Percentiles rank a stretch among this genome's conserved stretches.
phyloP scores from a whole-genome alignment of 1,140 invertebrate species.

The Lamellibrachia luymesi region DNA sequence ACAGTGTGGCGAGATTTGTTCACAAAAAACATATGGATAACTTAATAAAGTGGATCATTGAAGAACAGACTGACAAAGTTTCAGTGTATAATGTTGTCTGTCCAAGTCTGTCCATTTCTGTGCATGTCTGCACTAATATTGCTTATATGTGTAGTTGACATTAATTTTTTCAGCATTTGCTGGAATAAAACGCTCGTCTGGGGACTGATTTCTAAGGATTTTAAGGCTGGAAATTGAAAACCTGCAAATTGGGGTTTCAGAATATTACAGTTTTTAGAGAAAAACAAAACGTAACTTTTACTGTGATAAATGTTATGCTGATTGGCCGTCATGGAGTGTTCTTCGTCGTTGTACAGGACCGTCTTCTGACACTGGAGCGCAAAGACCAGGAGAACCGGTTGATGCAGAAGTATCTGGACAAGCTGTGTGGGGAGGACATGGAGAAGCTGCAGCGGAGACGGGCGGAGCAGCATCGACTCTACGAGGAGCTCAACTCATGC shows the following conservation, averaged over 20 bases:
- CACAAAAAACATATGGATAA: too few relatives aligned
- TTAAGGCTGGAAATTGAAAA: too few relatives aligned
- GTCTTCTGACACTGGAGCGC: conserved; percentile 51
- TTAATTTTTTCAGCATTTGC: too few relatives aligned
- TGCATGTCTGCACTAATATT: too few relatives aligned
- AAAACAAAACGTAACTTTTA: background rate
- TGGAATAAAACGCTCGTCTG: too few relatives aligned
- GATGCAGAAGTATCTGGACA: conserved; percentile 54
- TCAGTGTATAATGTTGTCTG: too few relatives aligned
- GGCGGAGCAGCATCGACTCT: conserved; percentile 43
- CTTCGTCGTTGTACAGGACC: conserved; percentile 6
- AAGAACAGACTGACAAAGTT: too few relatives aligned
- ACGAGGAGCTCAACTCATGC: conserved; percentile 53
- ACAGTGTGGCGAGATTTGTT: too few relatives aligned
- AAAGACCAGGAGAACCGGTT: conserved; percentile 57
- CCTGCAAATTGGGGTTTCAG: background rate
- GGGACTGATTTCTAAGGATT: too few relatives aligned
- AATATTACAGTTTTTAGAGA: background rate
- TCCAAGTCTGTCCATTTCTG: too few relatives aligned
- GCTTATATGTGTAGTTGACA: too few relatives aligned
- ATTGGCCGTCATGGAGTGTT: background rate
- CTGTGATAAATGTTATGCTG: background rate
- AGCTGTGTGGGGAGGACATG: conserved; percentile 54
- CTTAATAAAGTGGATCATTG: too few relatives aligned
- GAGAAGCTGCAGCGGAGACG: conserved; percentile 45